phyloP scores from a whole-genome alignment of 2,113 vertebrate genomes.

The Dinomys branickii region DNA sequence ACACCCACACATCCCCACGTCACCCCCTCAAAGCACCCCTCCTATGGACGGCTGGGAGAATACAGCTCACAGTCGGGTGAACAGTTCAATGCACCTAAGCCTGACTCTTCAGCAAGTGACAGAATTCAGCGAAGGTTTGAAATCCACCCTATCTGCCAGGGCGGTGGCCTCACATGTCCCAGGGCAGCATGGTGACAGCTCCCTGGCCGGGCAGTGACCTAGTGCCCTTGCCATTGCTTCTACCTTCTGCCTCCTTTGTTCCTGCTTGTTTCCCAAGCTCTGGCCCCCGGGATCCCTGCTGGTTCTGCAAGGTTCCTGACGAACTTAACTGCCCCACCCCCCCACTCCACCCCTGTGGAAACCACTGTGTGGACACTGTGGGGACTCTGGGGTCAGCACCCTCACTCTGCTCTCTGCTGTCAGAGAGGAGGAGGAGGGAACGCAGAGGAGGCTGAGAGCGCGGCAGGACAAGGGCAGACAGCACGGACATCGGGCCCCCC shows the following conservation, averaged over 20 bases:
- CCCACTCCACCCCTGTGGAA: not conserved
- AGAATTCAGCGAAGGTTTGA: not conserved
- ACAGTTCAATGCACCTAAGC: not conserved
- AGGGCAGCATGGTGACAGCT: not conserved
- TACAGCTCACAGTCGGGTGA: too few species aligned
- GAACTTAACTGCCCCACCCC: not conserved
- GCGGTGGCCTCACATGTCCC: not conserved
- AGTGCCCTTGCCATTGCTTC: not conserved
- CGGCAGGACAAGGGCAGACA: not conserved
- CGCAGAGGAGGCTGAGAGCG: too few species aligned
- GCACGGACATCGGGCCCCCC: fast-evolving
- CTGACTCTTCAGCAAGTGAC: not conserved
- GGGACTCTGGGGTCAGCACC: not conserved
- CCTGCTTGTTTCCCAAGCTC: not conserved
- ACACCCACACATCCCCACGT: too few species aligned
- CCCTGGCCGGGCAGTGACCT: not conserved
- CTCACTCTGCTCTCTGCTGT: not conserved
- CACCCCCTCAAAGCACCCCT: not conserved
- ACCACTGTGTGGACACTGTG: not conserved
- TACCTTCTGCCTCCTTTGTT: not conserved
- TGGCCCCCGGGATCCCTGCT: not conserved
- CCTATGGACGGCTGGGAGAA: not conserved
- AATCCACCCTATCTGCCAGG: not conserved
- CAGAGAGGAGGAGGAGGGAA: not conserved
- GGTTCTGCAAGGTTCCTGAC: not conserved